Percentiles rank a stretch among this genome's conserved stretches.
Evolutionary conservation across 2,113 vertebrate genomes (phyloP).

Genomic region (Australoheros scitulus): DNA sequence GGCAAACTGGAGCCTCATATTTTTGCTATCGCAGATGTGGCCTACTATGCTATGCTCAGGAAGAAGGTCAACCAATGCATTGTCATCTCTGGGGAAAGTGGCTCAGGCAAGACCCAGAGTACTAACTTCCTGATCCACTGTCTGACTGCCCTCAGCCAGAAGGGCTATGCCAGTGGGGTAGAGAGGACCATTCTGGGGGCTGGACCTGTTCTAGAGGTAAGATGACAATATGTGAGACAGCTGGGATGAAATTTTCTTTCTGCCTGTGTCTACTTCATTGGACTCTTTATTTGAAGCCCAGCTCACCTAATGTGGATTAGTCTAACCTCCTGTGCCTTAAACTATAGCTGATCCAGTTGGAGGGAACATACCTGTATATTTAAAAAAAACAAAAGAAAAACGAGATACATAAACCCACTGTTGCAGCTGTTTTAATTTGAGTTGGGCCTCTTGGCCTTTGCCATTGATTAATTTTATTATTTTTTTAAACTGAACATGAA

Average conservation of each 20-base stretch:
- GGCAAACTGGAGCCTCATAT: conserved; percentile 97
- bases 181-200: conserved; percentile 98
- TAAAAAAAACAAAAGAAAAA: background rate
- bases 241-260: background rate
- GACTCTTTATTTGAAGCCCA: background rate
- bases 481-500: background rate
- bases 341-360: background rate
- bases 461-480: background rate
- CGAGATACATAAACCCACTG: background rate
- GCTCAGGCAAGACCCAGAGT: conserved; percentile 97
- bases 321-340: background rate
- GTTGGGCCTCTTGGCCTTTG: background rate
- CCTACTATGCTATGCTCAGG: conserved; percentile 95
- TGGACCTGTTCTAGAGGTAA: conserved; percentile 97
- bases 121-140: conserved; percentile 99
- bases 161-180: conserved; percentile 96
- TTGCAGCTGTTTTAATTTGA: background rate
- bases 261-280: background rate
- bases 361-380: background rate
- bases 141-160: conserved; percentile 96
- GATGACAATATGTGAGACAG: background rate
- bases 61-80: conserved; percentile 95
- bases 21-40: conserved; percentile 95
- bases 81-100: conserved; percentile 97
- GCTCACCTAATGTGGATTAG: background rate